Percentiles rank a stretch among this genome's conserved stretches.
These are phyloP conservation scores for Phalacrocorax brasilianus DNA, from an alignment of 2,113 vertebrate genomes.

Conservation along the genomic window DNA sequence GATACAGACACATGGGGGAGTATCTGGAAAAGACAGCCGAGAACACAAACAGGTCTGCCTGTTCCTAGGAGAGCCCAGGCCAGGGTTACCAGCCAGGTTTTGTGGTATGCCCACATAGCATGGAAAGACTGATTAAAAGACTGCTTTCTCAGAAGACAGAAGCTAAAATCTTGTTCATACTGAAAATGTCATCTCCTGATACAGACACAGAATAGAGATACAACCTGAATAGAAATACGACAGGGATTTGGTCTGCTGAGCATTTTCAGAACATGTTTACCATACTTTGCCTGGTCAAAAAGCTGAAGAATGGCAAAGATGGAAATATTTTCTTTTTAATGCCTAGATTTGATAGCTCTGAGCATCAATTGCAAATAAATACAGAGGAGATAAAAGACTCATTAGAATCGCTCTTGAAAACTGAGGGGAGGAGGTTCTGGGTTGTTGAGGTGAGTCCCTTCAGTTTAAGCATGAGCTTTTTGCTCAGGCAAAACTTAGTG, in stretches of 20 bases:
- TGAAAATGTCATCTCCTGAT: neutral
- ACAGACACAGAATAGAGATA: neutral
- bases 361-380: neutral
- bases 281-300: neutral
- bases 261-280: neutral
- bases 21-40: neutral
- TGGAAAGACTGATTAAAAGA: neutral
- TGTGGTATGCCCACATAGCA: neutral
- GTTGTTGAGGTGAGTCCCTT: neutral
- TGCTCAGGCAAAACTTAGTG: neutral
- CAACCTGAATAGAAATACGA: neutral
- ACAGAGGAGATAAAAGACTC: neutral
- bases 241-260: neutral
- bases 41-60: neutral
- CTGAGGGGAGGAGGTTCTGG: neutral
- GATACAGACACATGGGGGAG: neutral
- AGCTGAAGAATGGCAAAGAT: neutral
- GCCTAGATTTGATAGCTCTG: neutral
- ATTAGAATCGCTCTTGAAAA: neutral
- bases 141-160: neutral
- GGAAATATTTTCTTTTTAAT: neutral
- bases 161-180: neutral
- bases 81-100: neutral
- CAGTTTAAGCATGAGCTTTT: neutral
- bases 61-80: neutral